phyloP scores from a whole-genome alignment of 2,113 vertebrate genomes.

The Lucifuga dentata region DNA sequence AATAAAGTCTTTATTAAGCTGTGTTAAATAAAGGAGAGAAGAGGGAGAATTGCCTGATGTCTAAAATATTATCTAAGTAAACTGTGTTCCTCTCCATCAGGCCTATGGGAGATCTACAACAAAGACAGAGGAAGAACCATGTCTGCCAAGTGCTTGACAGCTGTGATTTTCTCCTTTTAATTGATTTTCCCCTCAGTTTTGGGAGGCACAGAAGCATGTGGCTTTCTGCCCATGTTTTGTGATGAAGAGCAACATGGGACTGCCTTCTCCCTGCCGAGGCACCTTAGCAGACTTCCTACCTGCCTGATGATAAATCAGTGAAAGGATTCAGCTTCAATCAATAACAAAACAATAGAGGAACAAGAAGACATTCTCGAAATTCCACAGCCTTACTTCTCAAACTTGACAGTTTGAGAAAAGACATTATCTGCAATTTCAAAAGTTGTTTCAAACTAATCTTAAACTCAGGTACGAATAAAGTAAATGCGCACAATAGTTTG shows the following conservation, averaged over 20 bases:
- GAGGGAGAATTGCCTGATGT: slow-evolving; percentile 23
- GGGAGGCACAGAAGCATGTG: slow-evolving; percentile 35
- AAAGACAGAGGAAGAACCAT: slow-evolving; percentile 42
- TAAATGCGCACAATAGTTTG: slow-evolving; percentile 41
- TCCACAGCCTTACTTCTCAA: slow-evolving; percentile 12
- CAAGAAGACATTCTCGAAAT: slow-evolving; percentile 11
- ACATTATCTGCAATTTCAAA: slow-evolving; percentile 35
- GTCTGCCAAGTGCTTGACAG: slow-evolving; percentile 63
- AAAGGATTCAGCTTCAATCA: slow-evolving; percentile 68
- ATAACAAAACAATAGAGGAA: slow-evolving; percentile 61
- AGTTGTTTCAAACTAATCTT: slow-evolving; percentile 23
- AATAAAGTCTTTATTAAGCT: slow-evolving; percentile 76
- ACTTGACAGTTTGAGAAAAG: slow-evolving; percentile 41
- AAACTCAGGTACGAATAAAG: slow-evolving; percentile 25
- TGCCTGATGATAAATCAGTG: slow-evolving; percentile 66
- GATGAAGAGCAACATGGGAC: slow-evolving; percentile 64
- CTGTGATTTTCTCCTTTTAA: slow-evolving; percentile 66
- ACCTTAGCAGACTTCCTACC: slow-evolving; percentile 68
- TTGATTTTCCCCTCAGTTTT: slow-evolving; percentile 67
- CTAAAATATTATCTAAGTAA: slow-evolving; percentile 45
- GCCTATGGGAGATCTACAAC: slow-evolving; percentile 47
- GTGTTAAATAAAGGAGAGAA: slow-evolving; percentile 61
- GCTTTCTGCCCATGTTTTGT: slow-evolving; percentile 48
- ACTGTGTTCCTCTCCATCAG: slow-evolving; percentile 34
- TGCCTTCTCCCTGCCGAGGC: slow-evolving; percentile 59